phyloP scores from a whole-genome alignment of 2,113 vertebrate genomes.

The Cephalopholis sonnerati region DNA sequence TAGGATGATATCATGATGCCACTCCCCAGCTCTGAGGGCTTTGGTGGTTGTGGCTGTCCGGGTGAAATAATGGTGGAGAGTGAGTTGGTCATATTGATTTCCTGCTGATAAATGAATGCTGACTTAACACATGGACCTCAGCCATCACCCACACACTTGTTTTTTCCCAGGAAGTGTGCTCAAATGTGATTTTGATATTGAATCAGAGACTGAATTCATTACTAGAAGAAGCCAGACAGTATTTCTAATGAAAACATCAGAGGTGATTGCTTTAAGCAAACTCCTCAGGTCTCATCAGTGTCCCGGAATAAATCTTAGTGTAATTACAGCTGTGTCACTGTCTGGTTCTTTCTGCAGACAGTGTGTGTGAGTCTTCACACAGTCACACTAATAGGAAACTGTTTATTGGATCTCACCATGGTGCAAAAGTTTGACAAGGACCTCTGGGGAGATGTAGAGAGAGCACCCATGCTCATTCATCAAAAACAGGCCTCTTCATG shows the following conservation, averaged over 20 bases:
- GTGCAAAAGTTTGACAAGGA: slow-evolving; percentile 55
- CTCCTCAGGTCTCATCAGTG: not conserved
- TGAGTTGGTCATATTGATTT: slow-evolving; percentile 26
- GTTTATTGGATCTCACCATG: slow-evolving; percentile 46
- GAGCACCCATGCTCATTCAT: slow-evolving; percentile 13
- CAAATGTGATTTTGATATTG: not conserved
- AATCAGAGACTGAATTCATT: not conserved
- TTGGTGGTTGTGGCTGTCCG: not conserved
- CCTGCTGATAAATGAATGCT: slow-evolving; percentile 18
- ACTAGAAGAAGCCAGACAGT: not conserved
- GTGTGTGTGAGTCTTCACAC: slow-evolving; percentile 55
- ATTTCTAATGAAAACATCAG: not conserved
- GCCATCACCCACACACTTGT: not conserved
- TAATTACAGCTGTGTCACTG: slow-evolving; percentile 23
- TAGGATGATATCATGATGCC: slow-evolving; percentile 10
- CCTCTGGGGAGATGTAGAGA: not conserved
- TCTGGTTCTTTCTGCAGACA: slow-evolving; percentile 17
- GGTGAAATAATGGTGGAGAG: slow-evolving; percentile 8
- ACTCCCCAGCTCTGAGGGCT: not conserved
- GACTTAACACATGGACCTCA: slow-evolving; percentile 2
- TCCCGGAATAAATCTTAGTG: slow-evolving; percentile 28
- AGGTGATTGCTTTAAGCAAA: not conserved
- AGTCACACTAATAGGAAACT: slow-evolving; percentile 50
- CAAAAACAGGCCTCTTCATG: slow-evolving; percentile 26
- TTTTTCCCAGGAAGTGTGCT: not conserved